These are phyloP conservation scores for Drosophila asahinai DNA, from an alignment of 1,140 invertebrate genomes.

Conservation along the genomic window DNA sequence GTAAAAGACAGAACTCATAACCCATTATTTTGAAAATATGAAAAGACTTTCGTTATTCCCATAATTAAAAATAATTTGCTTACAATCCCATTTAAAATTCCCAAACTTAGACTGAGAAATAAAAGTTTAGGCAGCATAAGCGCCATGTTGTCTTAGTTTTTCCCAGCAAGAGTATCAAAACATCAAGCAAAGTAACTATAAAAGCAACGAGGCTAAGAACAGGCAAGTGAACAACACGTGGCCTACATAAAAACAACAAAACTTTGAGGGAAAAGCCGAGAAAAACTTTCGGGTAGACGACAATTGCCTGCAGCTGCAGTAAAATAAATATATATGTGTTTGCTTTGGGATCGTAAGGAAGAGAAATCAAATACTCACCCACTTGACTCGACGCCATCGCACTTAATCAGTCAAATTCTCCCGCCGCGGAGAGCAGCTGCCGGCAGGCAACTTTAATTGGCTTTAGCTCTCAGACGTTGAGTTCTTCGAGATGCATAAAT, in stretches of 20 bases:
- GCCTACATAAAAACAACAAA: constrained; percentile 62
- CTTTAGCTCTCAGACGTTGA: constrained; percentile 52
- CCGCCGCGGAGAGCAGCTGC: constrained; percentile 54
- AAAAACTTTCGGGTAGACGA: constrained; percentile 60
- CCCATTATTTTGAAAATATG: background rate
- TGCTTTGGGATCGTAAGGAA: background rate
- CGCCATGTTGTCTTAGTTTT: constrained; percentile 1
- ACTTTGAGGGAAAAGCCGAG: constrained; percentile 26
- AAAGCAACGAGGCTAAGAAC: constrained; percentile 57
- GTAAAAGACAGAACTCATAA: background rate
- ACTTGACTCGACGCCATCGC: constrained; percentile 49
- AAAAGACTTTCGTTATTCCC: background rate
- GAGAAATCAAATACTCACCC: constrained; percentile 22
- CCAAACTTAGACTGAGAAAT: background rate
- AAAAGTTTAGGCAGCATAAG: constrained; percentile 14
- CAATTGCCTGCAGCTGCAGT: constrained; percentile 73
- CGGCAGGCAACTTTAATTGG: constrained; percentile 69
- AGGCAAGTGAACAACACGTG: constrained; percentile 62
- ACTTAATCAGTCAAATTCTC: constrained; percentile 79
- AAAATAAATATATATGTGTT: background rate
- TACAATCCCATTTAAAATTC: background rate
- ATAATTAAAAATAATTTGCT: constrained; percentile 4
- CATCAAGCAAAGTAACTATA: constrained; percentile 53
- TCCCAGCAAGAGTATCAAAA: constrained; percentile 25
- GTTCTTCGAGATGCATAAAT: constrained; percentile 47